Evolutionary conservation across 2,888 invertebrate genomes (phyloP).

Genomic region (Congeria kusceri): DNA sequence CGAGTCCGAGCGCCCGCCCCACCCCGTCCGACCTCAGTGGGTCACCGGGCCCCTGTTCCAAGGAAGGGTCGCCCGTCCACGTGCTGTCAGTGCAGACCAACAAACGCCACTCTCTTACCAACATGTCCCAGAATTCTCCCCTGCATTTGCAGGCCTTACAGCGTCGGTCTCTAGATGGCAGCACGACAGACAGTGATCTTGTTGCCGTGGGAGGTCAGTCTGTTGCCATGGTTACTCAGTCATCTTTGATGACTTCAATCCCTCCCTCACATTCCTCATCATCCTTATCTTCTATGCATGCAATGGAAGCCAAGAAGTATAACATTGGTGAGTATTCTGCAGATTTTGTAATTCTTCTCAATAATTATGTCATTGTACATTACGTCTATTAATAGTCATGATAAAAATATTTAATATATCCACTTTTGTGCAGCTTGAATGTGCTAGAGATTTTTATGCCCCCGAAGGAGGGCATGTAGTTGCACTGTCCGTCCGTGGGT

Average conservation of each 20-base stretch:
- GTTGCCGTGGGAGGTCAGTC: constrained; percentile 25
- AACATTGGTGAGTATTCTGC: no score
- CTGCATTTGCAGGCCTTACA: constrained; percentile 71
- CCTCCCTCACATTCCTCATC: neutral
- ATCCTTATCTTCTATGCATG: neutral
- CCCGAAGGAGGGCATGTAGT: no score
- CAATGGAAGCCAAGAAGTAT: no score
- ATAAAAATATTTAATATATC: no score
- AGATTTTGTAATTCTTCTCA: no score
- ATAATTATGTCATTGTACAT: no score
- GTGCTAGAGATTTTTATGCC: no score
- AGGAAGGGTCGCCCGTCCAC: constrained; percentile 21
- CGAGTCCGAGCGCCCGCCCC: neutral
- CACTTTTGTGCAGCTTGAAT: no score
- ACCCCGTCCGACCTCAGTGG: constrained; percentile 7
- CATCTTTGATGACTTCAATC: neutral
- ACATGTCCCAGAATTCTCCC: constrained; percentile 60
- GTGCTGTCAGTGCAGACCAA: constrained; percentile 16
- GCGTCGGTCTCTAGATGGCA: constrained; percentile 71
- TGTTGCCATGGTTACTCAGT: constrained; percentile 12
- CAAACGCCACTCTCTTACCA: constrained; percentile 77
- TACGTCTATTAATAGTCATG: no score
- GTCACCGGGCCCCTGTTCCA: constrained; percentile 10
- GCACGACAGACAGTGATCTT: constrained; percentile 35
- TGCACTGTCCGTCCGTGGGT: no score